These are phyloP conservation scores for Hydrochoerus hydrochaeris DNA, from an alignment of 2,113 vertebrate genomes.

Conservation along the genomic window DNA sequence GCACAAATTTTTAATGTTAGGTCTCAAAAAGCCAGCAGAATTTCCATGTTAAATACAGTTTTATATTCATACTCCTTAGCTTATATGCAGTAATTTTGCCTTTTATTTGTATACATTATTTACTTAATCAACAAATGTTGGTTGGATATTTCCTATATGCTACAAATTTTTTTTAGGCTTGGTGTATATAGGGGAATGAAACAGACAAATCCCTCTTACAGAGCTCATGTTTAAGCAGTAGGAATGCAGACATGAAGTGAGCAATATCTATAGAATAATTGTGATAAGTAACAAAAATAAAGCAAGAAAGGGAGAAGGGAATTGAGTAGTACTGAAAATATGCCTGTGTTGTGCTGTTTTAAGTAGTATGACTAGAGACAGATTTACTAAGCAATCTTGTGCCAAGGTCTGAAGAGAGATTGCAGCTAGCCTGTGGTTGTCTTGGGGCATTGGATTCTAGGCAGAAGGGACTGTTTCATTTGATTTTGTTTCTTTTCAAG, in stretches of 20 bases:
- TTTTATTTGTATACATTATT: slow-evolving; percentile 20
- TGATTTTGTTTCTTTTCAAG: background rate
- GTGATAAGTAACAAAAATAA: background rate
- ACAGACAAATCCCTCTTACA: background rate
- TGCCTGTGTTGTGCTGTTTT: background rate
- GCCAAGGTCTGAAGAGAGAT: background rate
- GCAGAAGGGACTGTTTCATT: background rate
- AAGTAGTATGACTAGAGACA: background rate
- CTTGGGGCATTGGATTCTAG: background rate
- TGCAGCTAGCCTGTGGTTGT: background rate
- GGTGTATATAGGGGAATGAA: background rate
- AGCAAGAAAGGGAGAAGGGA: background rate
- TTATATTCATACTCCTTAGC: background rate
- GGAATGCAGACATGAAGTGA: background rate
- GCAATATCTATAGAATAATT: background rate
- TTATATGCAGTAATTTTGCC: background rate
- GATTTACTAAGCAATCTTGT: background rate
- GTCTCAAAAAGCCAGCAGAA: background rate
- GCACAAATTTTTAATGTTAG: background rate
- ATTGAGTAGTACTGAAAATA: background rate
- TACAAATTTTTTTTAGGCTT: background rate
- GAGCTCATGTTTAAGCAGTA: background rate
- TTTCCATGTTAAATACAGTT: background rate
- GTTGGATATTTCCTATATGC: background rate
- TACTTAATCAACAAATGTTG: background rate